Percentiles rank a stretch among this genome's conserved stretches.
Evolutionary conservation across 2,888 invertebrate genomes (phyloP).

Genomic region (Folsomia manolachei): DNA sequence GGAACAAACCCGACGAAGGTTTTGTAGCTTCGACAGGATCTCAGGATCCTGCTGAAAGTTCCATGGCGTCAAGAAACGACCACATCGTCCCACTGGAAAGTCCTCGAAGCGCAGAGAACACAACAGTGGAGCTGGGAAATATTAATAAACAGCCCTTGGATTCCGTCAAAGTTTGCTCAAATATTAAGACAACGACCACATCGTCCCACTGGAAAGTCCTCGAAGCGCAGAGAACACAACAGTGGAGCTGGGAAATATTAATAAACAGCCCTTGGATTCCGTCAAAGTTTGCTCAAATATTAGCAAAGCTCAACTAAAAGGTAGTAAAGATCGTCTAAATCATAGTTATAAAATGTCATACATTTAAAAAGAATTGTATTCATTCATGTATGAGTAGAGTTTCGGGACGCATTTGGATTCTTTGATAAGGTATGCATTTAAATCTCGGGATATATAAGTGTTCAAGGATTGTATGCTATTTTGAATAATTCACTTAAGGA

Average conservation of each 20-base stretch:
- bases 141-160: background rate
- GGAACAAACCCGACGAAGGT: background rate
- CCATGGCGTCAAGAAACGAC: background rate
- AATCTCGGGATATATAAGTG: background rate
- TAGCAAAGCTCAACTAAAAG: slow-evolving; percentile 50
- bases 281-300: slow-evolving; percentile 44
- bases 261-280: slow-evolving; percentile 42
- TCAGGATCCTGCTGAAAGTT: background rate
- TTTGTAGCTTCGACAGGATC: background rate
- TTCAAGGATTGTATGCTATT: background rate
- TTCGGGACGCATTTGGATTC: slow-evolving; percentile 52
- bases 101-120: background rate
- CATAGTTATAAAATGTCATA: background rate
- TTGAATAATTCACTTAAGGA: slow-evolving; percentile 36
- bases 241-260: slow-evolving; percentile 37
- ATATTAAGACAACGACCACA: slow-evolving; percentile 42
- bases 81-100: background rate
- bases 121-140: slow-evolving; percentile 32
- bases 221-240: background rate
- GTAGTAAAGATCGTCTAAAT: slow-evolving; percentile 22
- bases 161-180: slow-evolving; percentile 37
- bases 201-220: background rate
- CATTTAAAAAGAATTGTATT: slow-evolving; percentile 14
- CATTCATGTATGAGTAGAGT: slow-evolving; percentile 33
- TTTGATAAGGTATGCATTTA: slow-evolving; percentile 50